These are phyloP conservation scores for Idaea dimidiata DNA, from an alignment of 2,888 invertebrate genomes.

Conservation along the genomic window DNA sequence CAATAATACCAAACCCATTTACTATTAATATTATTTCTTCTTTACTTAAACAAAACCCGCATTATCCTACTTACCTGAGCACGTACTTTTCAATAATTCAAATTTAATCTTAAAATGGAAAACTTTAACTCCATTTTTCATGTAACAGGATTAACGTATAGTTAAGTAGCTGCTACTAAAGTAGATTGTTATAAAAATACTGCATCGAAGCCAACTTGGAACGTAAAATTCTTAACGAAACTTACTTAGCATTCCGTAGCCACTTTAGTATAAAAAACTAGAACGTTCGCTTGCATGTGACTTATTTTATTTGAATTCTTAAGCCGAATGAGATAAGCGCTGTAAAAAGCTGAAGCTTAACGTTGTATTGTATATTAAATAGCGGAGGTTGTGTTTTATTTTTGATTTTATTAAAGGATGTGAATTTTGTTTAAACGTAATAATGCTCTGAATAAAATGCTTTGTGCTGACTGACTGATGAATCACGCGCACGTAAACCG, in stretches of 20 bases:
- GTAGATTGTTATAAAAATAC: neutral
- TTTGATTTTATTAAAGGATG: neutral
- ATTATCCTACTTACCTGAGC: too few species aligned
- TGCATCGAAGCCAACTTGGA: neutral
- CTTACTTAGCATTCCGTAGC: neutral
- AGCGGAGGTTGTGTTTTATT: neutral
- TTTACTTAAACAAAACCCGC: too few species aligned
- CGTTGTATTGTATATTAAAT: neutral
- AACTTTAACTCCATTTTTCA: neutral
- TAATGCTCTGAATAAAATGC: too few species aligned
- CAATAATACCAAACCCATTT: too few species aligned
- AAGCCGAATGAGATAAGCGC: neutral
- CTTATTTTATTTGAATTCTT: neutral
- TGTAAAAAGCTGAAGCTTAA: neutral
- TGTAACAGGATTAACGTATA: neutral
- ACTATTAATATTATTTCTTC: too few species aligned
- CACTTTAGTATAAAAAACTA: neutral
- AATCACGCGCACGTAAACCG: too few species aligned
- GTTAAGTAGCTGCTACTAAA: neutral
- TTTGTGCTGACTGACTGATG: too few species aligned
- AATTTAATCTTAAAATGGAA: neutral
- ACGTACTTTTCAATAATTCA: too few species aligned
- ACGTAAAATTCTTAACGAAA: neutral
- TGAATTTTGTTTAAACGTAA: neutral
- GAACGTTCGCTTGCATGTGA: neutral